Conservation (phyloP, 2,113 vertebrate species). For the Mobula hypostoma region DNA sequence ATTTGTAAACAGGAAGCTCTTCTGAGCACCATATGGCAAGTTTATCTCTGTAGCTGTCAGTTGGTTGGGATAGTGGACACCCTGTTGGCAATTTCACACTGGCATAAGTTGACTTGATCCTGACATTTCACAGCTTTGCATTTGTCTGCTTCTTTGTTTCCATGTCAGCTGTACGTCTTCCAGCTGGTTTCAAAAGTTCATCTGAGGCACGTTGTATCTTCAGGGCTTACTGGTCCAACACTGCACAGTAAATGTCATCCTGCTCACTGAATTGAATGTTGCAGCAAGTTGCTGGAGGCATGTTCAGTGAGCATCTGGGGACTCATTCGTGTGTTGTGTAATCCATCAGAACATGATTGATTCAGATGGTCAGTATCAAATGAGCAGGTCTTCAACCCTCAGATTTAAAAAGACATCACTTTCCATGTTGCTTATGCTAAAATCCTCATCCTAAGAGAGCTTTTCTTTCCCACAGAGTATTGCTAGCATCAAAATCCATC, state of each 20-base stretch:
- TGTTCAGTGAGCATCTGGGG: background rate
- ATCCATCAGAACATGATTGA: background rate
- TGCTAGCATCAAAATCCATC: background rate
- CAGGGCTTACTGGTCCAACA: background rate
- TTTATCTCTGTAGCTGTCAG: no score
- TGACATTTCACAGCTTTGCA: background rate
- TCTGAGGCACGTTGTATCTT: background rate
- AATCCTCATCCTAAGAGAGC: background rate
- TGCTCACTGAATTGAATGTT: background rate
- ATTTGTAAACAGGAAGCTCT: background rate
- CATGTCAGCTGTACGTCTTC: background rate
- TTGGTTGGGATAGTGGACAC: background rate
- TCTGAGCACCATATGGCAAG: background rate
- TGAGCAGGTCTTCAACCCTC: background rate
- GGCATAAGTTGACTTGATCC: background rate
- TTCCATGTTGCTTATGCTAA: background rate
- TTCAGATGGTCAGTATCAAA: background rate
- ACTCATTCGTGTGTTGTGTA: background rate
- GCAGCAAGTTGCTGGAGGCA: background rate
- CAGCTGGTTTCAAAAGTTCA: background rate
- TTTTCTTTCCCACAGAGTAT: background rate
- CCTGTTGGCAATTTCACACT: background rate
- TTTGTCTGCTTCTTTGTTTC: background rate
- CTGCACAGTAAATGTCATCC: background rate
- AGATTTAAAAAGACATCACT: background rate